These are phyloP conservation scores for Sycophila sp. DNA, from an alignment of 1,140 invertebrate species.

Conservation along the genomic window DNA sequence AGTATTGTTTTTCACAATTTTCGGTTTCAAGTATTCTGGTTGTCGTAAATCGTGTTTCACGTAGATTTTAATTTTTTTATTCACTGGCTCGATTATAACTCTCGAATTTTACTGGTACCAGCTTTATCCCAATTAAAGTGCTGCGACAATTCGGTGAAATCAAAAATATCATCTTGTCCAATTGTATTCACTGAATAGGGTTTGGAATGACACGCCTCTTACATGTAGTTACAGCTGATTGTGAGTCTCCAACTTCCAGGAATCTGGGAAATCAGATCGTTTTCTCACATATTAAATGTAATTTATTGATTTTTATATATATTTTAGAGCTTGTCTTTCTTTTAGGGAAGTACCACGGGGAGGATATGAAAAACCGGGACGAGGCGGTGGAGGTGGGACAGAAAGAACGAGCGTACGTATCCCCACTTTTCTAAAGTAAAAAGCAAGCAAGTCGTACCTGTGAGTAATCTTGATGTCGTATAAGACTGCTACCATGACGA, in stretches of 20 bases:
- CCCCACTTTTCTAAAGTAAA: background rate
- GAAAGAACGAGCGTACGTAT: background rate
- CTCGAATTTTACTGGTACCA: too few relatives aligned
- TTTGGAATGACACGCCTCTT: background rate
- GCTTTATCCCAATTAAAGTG: too few relatives aligned
- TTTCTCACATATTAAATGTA: background rate
- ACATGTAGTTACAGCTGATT: slow-evolving; percentile 37
- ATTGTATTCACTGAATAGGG: background rate
- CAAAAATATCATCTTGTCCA: background rate
- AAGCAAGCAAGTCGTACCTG: background rate
- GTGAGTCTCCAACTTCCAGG: slow-evolving; percentile 46
- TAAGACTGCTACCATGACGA: background rate
- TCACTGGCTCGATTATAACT: too few relatives aligned
- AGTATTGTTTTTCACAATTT: too few relatives aligned
- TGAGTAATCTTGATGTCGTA: background rate
- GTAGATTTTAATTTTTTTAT: too few relatives aligned
- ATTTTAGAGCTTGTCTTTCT: background rate
- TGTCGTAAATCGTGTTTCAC: too few relatives aligned
- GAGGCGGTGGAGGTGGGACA: too few relatives aligned
- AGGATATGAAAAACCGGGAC: background rate
- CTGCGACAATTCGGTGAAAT: too few relatives aligned
- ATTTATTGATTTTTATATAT: too few relatives aligned
- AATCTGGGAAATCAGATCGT: slow-evolving; percentile 33
- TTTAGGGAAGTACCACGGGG: background rate
- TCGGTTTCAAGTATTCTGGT: too few relatives aligned